These are phyloP conservation scores for Rhodeus uyekii DNA, from an alignment of 2,797 vertebrate genomes.

Conservation along the genomic window DNA sequence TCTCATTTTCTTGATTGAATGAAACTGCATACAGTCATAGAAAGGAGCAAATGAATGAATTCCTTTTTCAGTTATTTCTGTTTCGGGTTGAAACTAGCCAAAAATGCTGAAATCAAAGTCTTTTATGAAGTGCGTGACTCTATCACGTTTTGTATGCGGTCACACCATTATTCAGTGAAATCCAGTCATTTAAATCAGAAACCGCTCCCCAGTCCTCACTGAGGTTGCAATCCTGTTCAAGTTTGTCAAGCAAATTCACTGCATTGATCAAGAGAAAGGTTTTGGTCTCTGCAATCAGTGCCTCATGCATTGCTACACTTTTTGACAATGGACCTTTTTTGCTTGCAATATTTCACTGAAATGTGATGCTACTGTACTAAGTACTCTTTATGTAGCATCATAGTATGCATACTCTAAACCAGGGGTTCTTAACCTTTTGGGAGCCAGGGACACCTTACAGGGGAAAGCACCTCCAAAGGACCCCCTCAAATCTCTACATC, in stretches of 20 bases:
- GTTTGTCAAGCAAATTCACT: background rate
- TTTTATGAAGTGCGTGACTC: background rate
- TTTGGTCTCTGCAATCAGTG: background rate
- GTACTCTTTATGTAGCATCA: no score
- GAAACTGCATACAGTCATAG: background rate
- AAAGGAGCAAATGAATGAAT: background rate
- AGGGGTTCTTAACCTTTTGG: no score
- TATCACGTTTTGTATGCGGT: background rate
- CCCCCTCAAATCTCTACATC: no score
- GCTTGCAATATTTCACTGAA: background rate
- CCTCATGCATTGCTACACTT: background rate
- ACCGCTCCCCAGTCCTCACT: background rate
- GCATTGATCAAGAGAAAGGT: background rate
- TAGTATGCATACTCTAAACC: no score
- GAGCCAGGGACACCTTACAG: no score
- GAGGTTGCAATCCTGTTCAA: background rate
- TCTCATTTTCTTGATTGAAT: background rate
- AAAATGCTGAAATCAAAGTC: background rate
- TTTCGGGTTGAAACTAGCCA: background rate
- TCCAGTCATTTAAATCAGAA: background rate
- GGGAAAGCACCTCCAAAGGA: no score
- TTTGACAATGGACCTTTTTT: background rate
- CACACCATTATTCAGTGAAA: background rate
- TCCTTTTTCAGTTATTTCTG: background rate
- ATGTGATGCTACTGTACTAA: no score